Conservation (phyloP, 2,888 invertebrate species). For the Hirtodrosophila duncani region DNA sequence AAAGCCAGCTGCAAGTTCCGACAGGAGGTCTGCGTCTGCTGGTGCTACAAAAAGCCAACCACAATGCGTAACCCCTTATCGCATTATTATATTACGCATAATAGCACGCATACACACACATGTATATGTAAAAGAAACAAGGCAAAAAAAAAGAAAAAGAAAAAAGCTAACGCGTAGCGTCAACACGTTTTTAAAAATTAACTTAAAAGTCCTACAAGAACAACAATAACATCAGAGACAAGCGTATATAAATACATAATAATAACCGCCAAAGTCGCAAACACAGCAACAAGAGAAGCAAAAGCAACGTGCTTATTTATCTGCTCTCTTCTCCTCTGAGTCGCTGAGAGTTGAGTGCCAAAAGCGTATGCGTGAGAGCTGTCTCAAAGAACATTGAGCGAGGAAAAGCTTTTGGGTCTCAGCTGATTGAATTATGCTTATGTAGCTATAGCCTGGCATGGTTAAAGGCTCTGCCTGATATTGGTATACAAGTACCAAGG, state of each 20-base stretch:
- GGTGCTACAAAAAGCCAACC: no score
- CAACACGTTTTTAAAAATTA: conserved; percentile 52
- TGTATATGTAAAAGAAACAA: not conserved
- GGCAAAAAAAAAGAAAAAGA: conserved; percentile 8
- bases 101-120: conserved; percentile 9
- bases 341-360: no score
- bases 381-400: no score
- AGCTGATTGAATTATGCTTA: no score
- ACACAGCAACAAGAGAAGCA: conserved; percentile 28
- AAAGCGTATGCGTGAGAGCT: no score
- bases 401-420: no score
- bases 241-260: conserved; percentile 6
- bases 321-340: not conserved
- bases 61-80: conserved; percentile 47
- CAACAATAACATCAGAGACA: conserved; percentile 24
- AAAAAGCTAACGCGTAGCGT: conserved; percentile 42
- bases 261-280: conserved; percentile 18
- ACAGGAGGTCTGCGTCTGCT: no score
- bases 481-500: no score
- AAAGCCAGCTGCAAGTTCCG: conserved; percentile 56
- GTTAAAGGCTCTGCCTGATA: no score
- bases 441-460: no score
- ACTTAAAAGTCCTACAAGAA: conserved; percentile 27
- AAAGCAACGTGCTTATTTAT: conserved; percentile 24
- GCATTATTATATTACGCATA: conserved; percentile 38